Evolutionary conservation across 1,140 invertebrate species (phyloP).

Genomic region (Sycobia sp.): DNA sequence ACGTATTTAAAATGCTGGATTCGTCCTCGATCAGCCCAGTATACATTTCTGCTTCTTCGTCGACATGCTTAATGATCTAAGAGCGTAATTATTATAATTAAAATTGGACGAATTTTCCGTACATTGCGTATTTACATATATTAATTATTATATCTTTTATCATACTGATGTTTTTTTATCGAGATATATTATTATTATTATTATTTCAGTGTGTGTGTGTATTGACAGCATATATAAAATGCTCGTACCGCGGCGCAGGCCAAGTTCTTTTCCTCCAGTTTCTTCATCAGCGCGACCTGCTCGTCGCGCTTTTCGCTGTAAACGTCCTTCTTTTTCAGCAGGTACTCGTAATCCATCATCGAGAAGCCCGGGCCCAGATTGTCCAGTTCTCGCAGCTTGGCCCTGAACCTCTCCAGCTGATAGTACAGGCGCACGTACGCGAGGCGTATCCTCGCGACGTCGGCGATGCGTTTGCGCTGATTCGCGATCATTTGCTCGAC

Average conservation of each 20-base stretch:
- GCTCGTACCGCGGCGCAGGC: constrained; percentile 1
- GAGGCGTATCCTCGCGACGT: constrained; percentile 33
- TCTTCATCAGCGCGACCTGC: constrained; percentile 7
- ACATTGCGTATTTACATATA: too few species aligned
- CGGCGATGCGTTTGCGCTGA: constrained; percentile 7
- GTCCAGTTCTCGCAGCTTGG: constrained; percentile 22
- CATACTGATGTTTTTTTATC: background rate
- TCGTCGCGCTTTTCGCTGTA: constrained; percentile 17
- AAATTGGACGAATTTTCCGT: too few species aligned
- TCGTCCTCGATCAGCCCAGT: constrained; percentile 2
- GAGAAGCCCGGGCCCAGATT: constrained; percentile 33
- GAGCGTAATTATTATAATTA: background rate
- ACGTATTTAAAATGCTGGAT: background rate
- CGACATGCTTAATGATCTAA: constrained; percentile 12
- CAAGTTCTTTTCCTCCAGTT: constrained; percentile 5
- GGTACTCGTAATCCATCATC: constrained; percentile 36
- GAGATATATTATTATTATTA: too few species aligned
- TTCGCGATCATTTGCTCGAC: constrained; percentile 11
- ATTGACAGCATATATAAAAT: too few species aligned
- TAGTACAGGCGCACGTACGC: constrained; percentile 22
- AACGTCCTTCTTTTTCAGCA: constrained; percentile 32
- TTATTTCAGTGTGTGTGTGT: too few species aligned
- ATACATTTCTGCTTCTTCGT: constrained; percentile 23
- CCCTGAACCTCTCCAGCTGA: background rate
- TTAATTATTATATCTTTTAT: background rate